Percentiles rank a stretch among this genome's conserved stretches.
These are phyloP conservation scores for Hoplodrina blanda DNA, from an alignment of 2,888 invertebrate species.

Conservation along the genomic window DNA sequence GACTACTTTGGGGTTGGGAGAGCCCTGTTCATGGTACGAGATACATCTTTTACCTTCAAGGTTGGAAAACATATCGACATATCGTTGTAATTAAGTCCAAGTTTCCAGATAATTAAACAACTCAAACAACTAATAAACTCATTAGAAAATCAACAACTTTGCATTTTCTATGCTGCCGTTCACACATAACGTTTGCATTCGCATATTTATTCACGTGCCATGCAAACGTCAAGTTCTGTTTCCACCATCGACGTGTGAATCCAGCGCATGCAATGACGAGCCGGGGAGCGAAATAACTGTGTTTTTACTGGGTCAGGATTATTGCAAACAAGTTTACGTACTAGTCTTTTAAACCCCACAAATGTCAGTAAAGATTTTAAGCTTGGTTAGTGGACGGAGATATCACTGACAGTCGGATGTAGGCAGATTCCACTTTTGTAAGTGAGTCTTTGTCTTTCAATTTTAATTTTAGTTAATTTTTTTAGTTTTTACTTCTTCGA, in stretches of 20 bases:
- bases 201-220: slow-evolving; percentile 28
- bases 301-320: slow-evolving; percentile 58
- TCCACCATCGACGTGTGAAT: slow-evolving; percentile 33
- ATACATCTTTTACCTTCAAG: not conserved
- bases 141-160: slow-evolving; percentile 6
- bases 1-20: too few relatives aligned
- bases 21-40: too few relatives aligned
- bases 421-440: slow-evolving; percentile 16
- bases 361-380: slow-evolving; percentile 39
- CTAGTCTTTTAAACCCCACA: slow-evolving; percentile 24
- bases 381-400: not conserved
- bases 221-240: slow-evolving; percentile 25
- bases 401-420: not conserved
- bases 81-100: not conserved
- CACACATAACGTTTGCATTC: slow-evolving; percentile 14
- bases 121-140: not conserved
- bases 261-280: slow-evolving; percentile 25
- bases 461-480: not conserved
- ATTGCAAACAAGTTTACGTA: slow-evolving; percentile 58
- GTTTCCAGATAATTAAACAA: not conserved
- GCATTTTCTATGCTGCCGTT: not conserved
- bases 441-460: slow-evolving; percentile 40
- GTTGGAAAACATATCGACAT: not conserved
- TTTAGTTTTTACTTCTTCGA: too few relatives aligned
- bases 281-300: slow-evolving; percentile 55